These are phyloP conservation scores for Amniataba percoides DNA, from an alignment of 2,797 vertebrate species.

Conservation along the genomic window DNA sequence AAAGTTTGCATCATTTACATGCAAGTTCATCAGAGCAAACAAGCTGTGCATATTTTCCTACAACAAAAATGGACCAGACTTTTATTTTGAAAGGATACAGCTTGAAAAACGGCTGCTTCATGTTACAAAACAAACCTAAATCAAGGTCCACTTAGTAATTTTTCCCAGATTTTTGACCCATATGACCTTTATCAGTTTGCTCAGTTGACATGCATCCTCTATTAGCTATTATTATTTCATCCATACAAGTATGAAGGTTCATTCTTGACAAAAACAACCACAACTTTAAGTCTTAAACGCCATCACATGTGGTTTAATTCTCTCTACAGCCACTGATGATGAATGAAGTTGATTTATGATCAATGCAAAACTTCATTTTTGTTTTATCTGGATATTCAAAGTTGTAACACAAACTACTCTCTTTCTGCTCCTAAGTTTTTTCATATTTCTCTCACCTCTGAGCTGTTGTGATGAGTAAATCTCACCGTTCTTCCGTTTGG, in stretches of 20 bases:
- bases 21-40: not conserved
- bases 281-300: not conserved
- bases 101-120: not conserved
- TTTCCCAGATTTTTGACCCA: not conserved
- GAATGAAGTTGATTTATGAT: not conserved
- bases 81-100: not conserved
- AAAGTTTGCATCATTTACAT: not conserved
- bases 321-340: not conserved
- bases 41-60: not conserved
- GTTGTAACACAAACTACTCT: not conserved
- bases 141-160: not conserved
- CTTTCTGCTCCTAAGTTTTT: too few relatives aligned
- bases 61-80: not conserved
- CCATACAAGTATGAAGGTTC: not conserved
- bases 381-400: not conserved
- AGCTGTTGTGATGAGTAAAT: too few relatives aligned
- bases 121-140: not conserved
- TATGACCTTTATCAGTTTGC: not conserved
- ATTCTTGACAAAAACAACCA: not conserved
- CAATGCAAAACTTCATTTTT: not conserved
- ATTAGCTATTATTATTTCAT: not conserved
- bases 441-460: too few relatives aligned
- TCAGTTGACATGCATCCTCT: not conserved
- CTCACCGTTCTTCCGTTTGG: too few relatives aligned
- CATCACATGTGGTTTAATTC: not conserved